Evolutionary conservation across 2,113 vertebrate species (phyloP), one percentile per base, ranked within the genome.

Genomic region (Butastur rufipennis): DNA sequence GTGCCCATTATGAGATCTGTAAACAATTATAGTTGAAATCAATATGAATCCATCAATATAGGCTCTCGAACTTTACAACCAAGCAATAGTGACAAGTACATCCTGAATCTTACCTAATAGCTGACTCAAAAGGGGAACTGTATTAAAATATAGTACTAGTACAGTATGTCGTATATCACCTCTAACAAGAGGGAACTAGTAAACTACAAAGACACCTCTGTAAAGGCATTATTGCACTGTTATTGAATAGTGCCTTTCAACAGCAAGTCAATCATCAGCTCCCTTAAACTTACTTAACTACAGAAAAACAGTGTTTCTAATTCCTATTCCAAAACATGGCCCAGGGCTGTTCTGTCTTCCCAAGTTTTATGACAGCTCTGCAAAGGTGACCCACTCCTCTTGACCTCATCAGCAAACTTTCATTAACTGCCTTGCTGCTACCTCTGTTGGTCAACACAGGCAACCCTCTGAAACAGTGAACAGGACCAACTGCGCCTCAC

Each of bases 401-500:
- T 42, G 38, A 77, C 50, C 53, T 70, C 55, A 27, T 16, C 48
- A 93, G 67, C 62, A 75, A 65, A 56, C 6, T 38, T 52, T 4
- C 61, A 55, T 67, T 55, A 71, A 50, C 31, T 48, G 65, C 73
- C 59, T 85, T 67, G 65, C 78, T 87, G 77, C 73, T 75, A 26
- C 53, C 66, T 84, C 73, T 86, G n/a, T 86, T 81, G 77, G 50
- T 63, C 71, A 70, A 21, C 9, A 17, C 40, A 88, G 40, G 75
- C 75, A 78, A 4, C 36, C 63, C 71, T 31, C 61, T 15, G 3
- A 66, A 65, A 4, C 21, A 45, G 56, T 21, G 18, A 72, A 31
- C 0, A 0, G 59, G 25, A 58, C 55, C 3, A 0, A 11, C 79
- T 66, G 50, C 1, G 0, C 75, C 83, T 74, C 80, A 2, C 62